Evolutionary conservation across 2,797 vertebrate species (phyloP).

Genomic region (Sebastes oblongus): DNA sequence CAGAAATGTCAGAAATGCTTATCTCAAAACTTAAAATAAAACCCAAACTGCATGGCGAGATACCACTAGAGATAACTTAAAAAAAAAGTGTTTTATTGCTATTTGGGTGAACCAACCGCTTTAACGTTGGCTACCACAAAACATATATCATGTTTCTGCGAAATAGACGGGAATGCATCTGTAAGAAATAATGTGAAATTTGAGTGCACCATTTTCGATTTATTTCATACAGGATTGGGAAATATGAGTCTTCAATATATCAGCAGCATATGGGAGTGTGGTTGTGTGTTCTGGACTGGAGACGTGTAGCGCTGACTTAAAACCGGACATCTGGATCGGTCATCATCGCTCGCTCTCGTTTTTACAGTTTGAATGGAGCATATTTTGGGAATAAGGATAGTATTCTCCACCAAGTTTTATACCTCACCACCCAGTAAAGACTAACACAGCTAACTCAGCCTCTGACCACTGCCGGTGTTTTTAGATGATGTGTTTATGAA

Average conservation of each 20-base stretch:
- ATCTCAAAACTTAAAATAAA: neutral
- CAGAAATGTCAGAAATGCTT: neutral
- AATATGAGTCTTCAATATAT: slow-evolving; percentile 14
- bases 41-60: neutral
- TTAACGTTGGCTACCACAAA: neutral
- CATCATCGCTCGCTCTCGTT: slow-evolving; percentile 32
- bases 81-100: neutral
- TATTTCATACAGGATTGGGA: neutral
- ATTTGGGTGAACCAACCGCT: neutral
- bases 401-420: slow-evolving; percentile 12
- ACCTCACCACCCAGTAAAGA: slow-evolving; percentile 25
- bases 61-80: neutral
- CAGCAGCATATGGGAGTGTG: slow-evolving; percentile 11
- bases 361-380: slow-evolving; percentile 16
- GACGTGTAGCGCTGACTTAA: slow-evolving; percentile 10
- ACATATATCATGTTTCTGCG: neutral
- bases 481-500: slow-evolving; percentile 35
- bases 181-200: neutral
- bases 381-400: slow-evolving; percentile 9
- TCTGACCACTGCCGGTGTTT: slow-evolving; percentile 29
- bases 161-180: neutral
- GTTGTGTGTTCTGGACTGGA: slow-evolving; percentile 37
- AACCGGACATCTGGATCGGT: slow-evolving; percentile 46
- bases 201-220: neutral
- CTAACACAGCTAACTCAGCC: neutral